These are phyloP conservation scores for Hedya salicella DNA, from an alignment of 2,888 invertebrate genomes.

Conservation along the genomic window DNA sequence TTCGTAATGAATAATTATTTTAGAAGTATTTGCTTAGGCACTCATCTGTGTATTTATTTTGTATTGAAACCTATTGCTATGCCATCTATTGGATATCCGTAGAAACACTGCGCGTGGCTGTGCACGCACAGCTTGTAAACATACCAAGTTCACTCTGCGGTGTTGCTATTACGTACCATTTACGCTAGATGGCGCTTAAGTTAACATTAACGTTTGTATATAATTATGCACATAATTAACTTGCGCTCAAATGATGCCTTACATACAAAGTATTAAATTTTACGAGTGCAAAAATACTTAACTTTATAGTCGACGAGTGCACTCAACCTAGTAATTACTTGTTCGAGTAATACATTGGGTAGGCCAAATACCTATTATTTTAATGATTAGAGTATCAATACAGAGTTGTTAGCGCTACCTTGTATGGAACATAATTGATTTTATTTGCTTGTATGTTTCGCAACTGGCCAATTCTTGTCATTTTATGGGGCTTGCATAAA, in stretches of 20 bases:
- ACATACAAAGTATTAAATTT: conserved; percentile 2
- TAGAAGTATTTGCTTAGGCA: no score
- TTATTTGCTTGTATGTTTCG: conserved; percentile 17
- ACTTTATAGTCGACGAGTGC: neutral
- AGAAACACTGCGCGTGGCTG: neutral
- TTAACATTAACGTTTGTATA: neutral
- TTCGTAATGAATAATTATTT: no score
- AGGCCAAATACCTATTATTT: conserved; percentile 24
- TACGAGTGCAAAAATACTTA: neutral
- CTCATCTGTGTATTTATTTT: neutral
- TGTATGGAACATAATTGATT: conserved; percentile 29
- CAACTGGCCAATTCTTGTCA: conserved; percentile 24
- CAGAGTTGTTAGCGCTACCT: conserved; percentile 25
- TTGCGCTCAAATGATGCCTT: neutral
- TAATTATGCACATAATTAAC: neutral
- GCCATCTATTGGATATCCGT: conserved; percentile 23
- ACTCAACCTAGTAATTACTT: conserved; percentile 6
- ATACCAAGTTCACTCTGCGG: neutral
- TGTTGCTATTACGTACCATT: neutral
- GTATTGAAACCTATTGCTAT: neutral
- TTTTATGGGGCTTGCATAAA: conserved; percentile 15
- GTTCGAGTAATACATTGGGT: conserved; percentile 1
- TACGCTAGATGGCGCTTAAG: conserved; percentile 27
- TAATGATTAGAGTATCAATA: conserved; percentile 17
- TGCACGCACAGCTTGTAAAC: neutral